phyloP scores from a whole-genome alignment of 2,797 vertebrate species.

The Podarcis siculus region DNA sequence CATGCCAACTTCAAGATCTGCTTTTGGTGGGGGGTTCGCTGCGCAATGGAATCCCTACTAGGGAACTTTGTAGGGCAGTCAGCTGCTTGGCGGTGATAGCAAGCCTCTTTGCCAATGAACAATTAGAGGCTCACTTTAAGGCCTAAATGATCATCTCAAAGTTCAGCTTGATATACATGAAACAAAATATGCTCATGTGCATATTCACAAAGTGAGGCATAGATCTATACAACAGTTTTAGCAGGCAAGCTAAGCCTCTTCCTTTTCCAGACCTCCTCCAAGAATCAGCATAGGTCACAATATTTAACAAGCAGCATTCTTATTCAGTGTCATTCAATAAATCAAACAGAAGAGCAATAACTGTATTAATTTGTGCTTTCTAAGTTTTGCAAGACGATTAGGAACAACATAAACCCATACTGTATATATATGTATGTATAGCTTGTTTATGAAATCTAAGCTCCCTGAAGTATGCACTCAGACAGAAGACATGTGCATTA shows the following conservation, averaged over 20 bases:
- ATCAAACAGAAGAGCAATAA: neutral
- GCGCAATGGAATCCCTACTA: too few relatives aligned
- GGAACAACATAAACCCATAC: neutral
- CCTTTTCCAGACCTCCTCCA: neutral
- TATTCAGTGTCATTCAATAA: neutral
- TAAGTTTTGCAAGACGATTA: neutral
- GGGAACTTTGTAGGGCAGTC: too few relatives aligned
- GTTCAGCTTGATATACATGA: neutral
- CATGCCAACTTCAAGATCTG: too few relatives aligned
- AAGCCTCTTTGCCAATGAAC: too few relatives aligned
- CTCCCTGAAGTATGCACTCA: constrained; percentile 21
- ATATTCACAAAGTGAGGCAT: neutral
- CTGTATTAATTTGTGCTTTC: neutral
- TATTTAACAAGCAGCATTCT: constrained; percentile 14
- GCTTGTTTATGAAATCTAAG: constrained; percentile 19
- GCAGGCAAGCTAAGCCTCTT: neutral
- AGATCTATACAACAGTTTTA: neutral
- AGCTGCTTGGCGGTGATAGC: too few relatives aligned
- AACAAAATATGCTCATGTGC: neutral
- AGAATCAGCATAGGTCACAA: neutral
- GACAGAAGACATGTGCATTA: constrained; percentile 5
- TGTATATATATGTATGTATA: neutral
- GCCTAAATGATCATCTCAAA: neutral
- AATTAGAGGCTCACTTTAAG: too few relatives aligned
- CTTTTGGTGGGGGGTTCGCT: too few relatives aligned